A percentile compares a stretch with the other conserved stretches of the same genome.
These are phyloP conservation scores for Typhlomys cinereus DNA, from an alignment of 2,113 vertebrate species.

Conservation along the genomic window DNA sequence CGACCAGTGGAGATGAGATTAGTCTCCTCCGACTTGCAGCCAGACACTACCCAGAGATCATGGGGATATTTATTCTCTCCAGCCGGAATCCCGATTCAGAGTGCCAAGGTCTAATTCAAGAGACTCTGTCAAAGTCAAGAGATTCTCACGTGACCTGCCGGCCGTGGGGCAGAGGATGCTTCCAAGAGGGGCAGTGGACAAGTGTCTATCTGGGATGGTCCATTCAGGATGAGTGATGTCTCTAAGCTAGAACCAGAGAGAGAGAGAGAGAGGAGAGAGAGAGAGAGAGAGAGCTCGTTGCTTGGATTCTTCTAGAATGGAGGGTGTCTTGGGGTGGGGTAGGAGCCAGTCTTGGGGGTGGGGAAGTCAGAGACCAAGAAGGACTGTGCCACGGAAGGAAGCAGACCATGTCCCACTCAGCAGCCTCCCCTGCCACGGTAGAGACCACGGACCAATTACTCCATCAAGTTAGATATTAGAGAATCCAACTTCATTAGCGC, in stretches of 20 bases:
- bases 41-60: neutral
- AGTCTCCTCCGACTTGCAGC: neutral
- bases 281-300: rapidly evolving
- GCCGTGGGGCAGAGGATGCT: neutral
- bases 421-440: neutral
- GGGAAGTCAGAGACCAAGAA: neutral
- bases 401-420: neutral
- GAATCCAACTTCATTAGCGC: constrained; percentile 77
- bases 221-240: rapidly evolving
- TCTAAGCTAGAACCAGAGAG: neutral
- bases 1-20: neutral
- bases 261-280: rapidly evolving
- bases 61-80: neutral
- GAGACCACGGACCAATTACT: neutral
- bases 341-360: too few relatives aligned
- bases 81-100: neutral
- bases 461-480: constrained; percentile 48
- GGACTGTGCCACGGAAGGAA: neutral
- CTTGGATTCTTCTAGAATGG: rapidly evolving
- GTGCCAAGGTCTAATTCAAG: neutral
- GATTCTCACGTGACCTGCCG: neutral
- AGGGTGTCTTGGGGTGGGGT: neutral
- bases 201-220: neutral
- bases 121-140: neutral
- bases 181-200: neutral